Conservation (phyloP, 2,113 vertebrate species). For the Pelecanoides urinatrix region DNA sequence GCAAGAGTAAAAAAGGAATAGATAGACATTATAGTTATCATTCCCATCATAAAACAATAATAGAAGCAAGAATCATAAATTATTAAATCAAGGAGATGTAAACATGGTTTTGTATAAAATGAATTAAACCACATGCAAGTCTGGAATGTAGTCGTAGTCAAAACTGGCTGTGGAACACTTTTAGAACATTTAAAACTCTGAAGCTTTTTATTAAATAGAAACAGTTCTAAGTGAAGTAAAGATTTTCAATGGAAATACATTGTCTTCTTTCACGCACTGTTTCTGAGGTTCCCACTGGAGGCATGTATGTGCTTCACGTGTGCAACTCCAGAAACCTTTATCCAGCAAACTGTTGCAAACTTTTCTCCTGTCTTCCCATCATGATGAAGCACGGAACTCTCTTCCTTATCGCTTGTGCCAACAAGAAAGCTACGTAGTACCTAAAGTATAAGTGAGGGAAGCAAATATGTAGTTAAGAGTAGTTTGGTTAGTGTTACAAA, state of each 20-base stretch:
- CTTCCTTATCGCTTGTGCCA: not conserved
- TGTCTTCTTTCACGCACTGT: not conserved
- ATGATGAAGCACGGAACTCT: not conserved
- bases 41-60: conserved; percentile 46
- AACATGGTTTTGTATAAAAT: conserved; percentile 4
- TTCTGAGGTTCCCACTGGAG: not conserved
- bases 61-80: conserved; percentile 20
- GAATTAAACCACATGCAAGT: conserved; percentile 39
- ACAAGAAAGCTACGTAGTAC: rapidly evolving
- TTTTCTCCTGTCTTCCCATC: not conserved
- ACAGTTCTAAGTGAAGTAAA: not conserved
- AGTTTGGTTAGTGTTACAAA: not conserved
- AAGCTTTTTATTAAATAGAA: not conserved
- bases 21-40: conserved; percentile 30
- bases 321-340: not conserved
- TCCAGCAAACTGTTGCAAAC: not conserved
- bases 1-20: conserved; percentile 29
- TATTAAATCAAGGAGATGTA: conserved; percentile 10
- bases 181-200: not conserved
- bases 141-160: conserved; percentile 12
- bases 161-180: not conserved
- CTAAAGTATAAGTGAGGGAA: not conserved
- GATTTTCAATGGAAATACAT: not conserved
- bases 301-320: rapidly evolving
- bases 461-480: not conserved